These are phyloP conservation scores for Volucella bombylans DNA, from an alignment of 2,888 invertebrate genomes.

Conservation along the genomic window DNA sequence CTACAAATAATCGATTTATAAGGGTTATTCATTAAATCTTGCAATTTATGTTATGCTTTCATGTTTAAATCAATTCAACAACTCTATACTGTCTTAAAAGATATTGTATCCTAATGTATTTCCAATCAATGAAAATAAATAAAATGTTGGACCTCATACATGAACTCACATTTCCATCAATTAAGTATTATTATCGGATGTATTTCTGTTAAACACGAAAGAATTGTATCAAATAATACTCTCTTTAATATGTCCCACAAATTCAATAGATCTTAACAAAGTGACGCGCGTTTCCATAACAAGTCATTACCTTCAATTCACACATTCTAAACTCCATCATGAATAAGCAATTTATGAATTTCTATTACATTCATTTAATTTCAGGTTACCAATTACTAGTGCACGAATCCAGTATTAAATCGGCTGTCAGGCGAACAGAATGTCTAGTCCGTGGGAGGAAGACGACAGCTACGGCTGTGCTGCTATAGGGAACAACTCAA, in stretches of 20 bases:
- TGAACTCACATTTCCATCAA: too few relatives aligned
- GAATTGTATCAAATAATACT: not conserved
- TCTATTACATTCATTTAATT: slow-evolving; percentile 20
- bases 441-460: slow-evolving; percentile 73
- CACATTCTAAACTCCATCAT: slow-evolving; percentile 21
- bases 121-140: too few relatives aligned
- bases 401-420: slow-evolving; percentile 30
- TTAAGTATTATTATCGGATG: too few relatives aligned
- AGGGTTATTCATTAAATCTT: too few relatives aligned
- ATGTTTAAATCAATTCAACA: too few relatives aligned
- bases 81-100: too few relatives aligned
- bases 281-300: not conserved
- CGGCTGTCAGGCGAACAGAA: slow-evolving; percentile 29
- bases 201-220: too few relatives aligned
- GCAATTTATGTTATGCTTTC: too few relatives aligned
- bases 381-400: slow-evolving; percentile 29
- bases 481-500: slow-evolving; percentile 77
- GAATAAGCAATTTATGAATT: slow-evolving; percentile 1
- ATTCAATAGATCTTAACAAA: not conserved
- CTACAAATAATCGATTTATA: too few relatives aligned
- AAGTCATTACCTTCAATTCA: not conserved
- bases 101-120: too few relatives aligned
- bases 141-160: too few relatives aligned
- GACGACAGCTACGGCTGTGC: slow-evolving; percentile 75
- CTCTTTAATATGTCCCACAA: not conserved